Conservation (phyloP, 2,797 vertebrate species). For the Darevskia mixta region DNA sequence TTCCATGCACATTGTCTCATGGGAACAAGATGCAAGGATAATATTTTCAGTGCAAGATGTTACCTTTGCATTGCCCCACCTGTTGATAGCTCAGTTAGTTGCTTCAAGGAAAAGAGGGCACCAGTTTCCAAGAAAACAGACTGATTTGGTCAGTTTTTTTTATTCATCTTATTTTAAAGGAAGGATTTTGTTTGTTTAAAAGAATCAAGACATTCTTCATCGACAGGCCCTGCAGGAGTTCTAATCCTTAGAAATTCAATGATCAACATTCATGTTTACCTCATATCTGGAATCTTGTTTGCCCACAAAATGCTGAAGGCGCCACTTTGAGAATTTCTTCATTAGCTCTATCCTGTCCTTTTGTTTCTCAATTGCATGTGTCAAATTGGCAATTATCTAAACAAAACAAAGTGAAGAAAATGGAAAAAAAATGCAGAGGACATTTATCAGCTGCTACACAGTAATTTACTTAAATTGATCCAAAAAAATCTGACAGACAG, state of each 20-base stretch:
- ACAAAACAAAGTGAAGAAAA: constrained; percentile 45
- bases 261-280: constrained; percentile 75
- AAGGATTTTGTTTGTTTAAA: background rate
- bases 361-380: constrained; percentile 86
- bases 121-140: background rate
- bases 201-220: constrained; percentile 18
- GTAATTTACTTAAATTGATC: background rate
- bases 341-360: constrained; percentile 90
- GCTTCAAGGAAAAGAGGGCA: background rate
- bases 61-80: background rate
- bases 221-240: constrained; percentile 37
- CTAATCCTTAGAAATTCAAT: constrained; percentile 39
- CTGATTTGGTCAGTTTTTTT: background rate
- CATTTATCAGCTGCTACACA: background rate
- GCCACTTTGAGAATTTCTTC: constrained; percentile 90
- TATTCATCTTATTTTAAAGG: background rate
- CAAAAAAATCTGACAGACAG: background rate
- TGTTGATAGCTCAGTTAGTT: background rate
- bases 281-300: constrained; percentile 85
- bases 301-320: constrained; percentile 82
- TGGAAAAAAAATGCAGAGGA: background rate
- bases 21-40: background rate
- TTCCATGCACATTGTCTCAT: background rate
- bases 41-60: background rate
- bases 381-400: constrained; percentile 91